These are phyloP conservation scores for Florisuga fusca DNA, from an alignment of 2,797 vertebrate genomes.

Conservation along the genomic window DNA sequence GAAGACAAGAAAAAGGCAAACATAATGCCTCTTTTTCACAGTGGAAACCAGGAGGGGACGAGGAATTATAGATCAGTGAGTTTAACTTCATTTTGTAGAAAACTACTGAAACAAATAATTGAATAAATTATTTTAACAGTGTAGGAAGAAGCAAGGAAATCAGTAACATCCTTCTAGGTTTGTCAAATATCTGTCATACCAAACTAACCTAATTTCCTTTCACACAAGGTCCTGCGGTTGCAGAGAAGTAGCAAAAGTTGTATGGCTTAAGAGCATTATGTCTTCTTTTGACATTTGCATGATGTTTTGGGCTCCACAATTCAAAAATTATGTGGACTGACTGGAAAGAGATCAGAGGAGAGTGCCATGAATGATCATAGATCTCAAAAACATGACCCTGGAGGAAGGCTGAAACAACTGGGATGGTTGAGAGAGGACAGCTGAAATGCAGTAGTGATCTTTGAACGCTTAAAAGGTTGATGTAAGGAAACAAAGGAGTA, in stretches of 20 bases:
- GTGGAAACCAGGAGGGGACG: background rate
- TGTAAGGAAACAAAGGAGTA: background rate
- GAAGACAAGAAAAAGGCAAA: conserved; percentile 26
- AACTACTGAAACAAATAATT: background rate
- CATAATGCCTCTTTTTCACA: background rate
- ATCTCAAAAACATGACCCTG: background rate
- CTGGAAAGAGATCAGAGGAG: background rate
- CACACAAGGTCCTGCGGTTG: background rate
- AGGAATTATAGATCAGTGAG: conserved; percentile 20
- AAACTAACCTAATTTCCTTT: background rate
- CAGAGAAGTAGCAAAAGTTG: background rate
- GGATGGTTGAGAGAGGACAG: background rate
- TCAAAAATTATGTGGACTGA: background rate
- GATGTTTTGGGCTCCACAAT: background rate
- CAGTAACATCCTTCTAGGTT: background rate
- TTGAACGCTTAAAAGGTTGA: background rate
- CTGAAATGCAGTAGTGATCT: background rate
- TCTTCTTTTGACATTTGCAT: background rate
- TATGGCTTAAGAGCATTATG: background rate
- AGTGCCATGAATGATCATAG: background rate
- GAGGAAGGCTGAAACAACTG: background rate
- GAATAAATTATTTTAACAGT: background rate
- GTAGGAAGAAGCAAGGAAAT: background rate
- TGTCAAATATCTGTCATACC: background rate
- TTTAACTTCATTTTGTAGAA: conserved; percentile 16